Conservation (phyloP, 2,797 vertebrate species). For the Todus mexicanus region DNA sequence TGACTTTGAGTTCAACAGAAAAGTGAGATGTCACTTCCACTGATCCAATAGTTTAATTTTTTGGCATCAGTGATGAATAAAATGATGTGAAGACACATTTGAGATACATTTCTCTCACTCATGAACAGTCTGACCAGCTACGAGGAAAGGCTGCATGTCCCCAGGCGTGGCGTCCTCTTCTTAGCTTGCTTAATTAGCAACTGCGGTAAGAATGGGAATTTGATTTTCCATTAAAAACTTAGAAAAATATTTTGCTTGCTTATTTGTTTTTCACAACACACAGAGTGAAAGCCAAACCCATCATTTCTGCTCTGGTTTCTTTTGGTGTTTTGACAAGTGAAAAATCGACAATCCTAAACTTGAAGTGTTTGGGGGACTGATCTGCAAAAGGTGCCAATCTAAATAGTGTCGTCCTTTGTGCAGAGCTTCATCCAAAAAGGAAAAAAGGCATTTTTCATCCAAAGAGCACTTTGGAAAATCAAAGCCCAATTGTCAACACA, state of each 20-base stretch:
- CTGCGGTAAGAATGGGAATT: background rate
- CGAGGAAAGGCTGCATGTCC: background rate
- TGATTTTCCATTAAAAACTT: slow-evolving; percentile 51
- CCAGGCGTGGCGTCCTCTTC: background rate
- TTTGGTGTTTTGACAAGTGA: slow-evolving; percentile 56
- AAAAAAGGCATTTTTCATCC: background rate
- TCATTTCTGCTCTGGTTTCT: slow-evolving; percentile 36
- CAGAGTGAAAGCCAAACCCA: slow-evolving; percentile 9
- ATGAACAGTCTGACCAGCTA: background rate
- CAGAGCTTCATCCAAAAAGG: background rate
- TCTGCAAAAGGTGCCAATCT: slow-evolving; percentile 42
- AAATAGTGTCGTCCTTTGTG: slow-evolving; percentile 4
- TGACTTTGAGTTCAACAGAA: slow-evolving; percentile 2
- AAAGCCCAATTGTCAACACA: background rate
- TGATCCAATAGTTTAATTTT: background rate
- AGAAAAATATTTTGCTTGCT: slow-evolving; percentile 40
- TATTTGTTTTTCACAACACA: slow-evolving; percentile 45
- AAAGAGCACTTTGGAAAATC: slow-evolving; percentile 11
- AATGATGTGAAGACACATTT: background rate
- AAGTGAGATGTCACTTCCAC: background rate
- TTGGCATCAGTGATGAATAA: background rate
- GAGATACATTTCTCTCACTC: background rate
- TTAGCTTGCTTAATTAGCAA: background rate
- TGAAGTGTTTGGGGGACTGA: background rate
- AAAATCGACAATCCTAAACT: background rate